Conservation (phyloP, 2,888 invertebrate genomes). For the Polyploca ridens region DNA sequence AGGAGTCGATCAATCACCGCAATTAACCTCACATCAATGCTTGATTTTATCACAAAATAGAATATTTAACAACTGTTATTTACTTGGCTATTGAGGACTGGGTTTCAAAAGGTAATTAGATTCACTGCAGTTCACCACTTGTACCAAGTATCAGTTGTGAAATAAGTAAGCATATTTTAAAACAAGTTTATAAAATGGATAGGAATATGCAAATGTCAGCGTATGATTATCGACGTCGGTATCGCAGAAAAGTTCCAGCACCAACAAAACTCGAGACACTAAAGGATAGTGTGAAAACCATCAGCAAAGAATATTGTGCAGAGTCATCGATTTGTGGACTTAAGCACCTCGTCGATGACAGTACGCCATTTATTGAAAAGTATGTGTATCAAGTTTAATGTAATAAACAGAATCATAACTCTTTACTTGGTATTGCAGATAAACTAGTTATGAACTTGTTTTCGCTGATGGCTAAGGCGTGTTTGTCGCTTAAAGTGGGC, state of each 20-base stretch:
- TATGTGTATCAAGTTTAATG: conserved; percentile 35
- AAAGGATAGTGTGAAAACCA: conserved; percentile 59
- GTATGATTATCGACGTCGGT: conserved; percentile 25
- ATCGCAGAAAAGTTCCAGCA: conserved; percentile 36
- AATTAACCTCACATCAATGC: conserved; percentile 63
- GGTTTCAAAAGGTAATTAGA: conserved; percentile 24
- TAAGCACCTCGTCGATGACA: conserved; percentile 71
- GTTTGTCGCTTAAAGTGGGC: conserved; percentile 49
- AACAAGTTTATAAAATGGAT: conserved; percentile 17
- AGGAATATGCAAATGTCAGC: conserved; percentile 11
- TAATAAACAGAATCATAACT: conserved; percentile 16
- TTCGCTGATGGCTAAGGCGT: conserved; percentile 41
- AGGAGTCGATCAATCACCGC: conserved; percentile 70
- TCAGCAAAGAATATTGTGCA: conserved; percentile 72
- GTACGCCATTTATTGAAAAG: conserved; percentile 70
- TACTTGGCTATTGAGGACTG: conserved; percentile 31
- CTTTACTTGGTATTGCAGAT: conserved; percentile 31
- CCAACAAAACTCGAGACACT: conserved; percentile 47
- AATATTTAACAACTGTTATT: conserved; percentile 69
- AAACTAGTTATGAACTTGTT: conserved; percentile 57
- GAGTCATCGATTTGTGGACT: conserved; percentile 79
- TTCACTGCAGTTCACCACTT: conserved; percentile 18
- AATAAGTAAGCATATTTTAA: background rate
- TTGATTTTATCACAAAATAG: conserved; percentile 71
- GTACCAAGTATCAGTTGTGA: background rate